phyloP scores from a whole-genome alignment of 2,888 invertebrate genomes.

The Charanyca ferruginea region DNA sequence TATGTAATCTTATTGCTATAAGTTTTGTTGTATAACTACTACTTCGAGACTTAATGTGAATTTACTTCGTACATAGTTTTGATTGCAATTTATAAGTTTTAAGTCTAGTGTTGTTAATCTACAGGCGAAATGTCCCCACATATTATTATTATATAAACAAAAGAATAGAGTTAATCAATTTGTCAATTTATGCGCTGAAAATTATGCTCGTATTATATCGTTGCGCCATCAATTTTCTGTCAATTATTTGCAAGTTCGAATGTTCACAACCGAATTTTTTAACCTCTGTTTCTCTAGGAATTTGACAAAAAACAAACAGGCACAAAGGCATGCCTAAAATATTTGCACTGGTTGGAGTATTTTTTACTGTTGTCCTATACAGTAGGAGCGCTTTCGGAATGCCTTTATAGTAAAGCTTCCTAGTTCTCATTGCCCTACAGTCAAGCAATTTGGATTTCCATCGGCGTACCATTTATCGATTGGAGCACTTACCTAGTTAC shows the following conservation, averaged over 20 bases:
- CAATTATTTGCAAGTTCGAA: conserved; percentile 38
- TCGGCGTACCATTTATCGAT: conserved; percentile 52
- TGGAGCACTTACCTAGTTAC: conserved; percentile 44
- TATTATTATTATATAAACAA: background rate
- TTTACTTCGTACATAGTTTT: conserved; percentile 8
- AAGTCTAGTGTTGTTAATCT: background rate
- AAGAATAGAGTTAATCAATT: conserved; percentile 24
- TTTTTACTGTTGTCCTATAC: conserved; percentile 46
- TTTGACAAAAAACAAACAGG: conserved; percentile 8
- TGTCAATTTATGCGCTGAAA: conserved; percentile 39
- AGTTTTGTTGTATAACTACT: conserved; percentile 30
- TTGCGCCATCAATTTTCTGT: conserved; percentile 19
- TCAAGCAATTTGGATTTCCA: conserved; percentile 53
- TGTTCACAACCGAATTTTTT: conserved; percentile 21
- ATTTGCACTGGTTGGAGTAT: conserved; percentile 23
- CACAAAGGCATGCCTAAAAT: conserved; percentile 40
- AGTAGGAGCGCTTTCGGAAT: conserved; percentile 23
- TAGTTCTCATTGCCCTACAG: conserved; percentile 24
- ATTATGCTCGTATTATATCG: conserved; percentile 3
- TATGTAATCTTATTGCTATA: conserved; percentile 41
- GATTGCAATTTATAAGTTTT: conserved; percentile 15
- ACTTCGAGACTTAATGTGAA: conserved; percentile 20
- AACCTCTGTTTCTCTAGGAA: conserved; percentile 21
- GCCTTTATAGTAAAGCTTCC: conserved; percentile 16
- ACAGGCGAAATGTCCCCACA: too few species aligned